These are phyloP conservation scores for Melitaea cinxia DNA, from an alignment of 1,140 invertebrate genomes.

Conservation along the genomic window DNA sequence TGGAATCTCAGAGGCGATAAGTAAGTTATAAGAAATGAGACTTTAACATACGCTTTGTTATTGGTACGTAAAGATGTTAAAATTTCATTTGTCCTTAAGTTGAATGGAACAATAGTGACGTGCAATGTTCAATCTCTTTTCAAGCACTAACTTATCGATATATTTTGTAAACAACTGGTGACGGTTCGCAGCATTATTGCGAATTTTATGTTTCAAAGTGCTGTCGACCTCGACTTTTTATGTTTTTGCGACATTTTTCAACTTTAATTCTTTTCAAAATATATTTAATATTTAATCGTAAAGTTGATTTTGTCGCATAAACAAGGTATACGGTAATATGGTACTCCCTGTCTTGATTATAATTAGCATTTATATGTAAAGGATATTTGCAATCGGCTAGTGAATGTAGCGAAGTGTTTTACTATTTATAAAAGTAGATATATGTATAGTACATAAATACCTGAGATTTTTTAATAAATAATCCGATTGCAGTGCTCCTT, in stretches of 20 bases:
- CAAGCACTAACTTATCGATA: conserved; percentile 56
- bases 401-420: not conserved
- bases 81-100: conserved; percentile 22
- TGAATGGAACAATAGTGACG: conserved; percentile 38
- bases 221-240: not conserved
- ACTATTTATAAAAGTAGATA: conserved; percentile 5
- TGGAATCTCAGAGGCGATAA: conserved; percentile 4
- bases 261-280: conserved; percentile 4
- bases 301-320: conserved; percentile 7
- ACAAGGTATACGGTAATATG: conserved; percentile 43
- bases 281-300: not conserved
- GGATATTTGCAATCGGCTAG: conserved; percentile 33
- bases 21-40: conserved; percentile 36
- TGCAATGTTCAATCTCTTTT: conserved; percentile 60
- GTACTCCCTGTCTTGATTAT: conserved; percentile 43
- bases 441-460: not conserved
- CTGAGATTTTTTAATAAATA: not conserved
- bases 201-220: not conserved
- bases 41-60: conserved; percentile 33
- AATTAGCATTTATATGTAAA: conserved; percentile 54
- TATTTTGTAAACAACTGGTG: conserved; percentile 28
- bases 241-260: conserved; percentile 13
- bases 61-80: conserved; percentile 18
- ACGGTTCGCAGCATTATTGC: conserved; percentile 13
- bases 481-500: conserved; percentile 29